These are phyloP conservation scores for Onthophagus sagittarius DNA, from an alignment of 2,888 invertebrate species.

Conservation along the genomic window DNA sequence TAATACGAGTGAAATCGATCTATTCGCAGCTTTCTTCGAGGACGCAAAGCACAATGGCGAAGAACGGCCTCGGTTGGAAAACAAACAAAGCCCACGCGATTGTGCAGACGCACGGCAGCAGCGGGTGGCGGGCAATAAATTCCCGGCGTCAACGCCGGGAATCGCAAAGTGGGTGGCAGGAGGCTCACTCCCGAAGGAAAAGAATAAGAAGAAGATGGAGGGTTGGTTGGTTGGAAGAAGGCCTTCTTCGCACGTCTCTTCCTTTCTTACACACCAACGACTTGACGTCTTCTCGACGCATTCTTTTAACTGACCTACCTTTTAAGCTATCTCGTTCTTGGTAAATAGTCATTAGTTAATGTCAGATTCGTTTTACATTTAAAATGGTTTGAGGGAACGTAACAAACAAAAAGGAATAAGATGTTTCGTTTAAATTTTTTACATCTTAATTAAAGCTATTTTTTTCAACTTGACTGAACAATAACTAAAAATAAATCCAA, in stretches of 20 bases:
- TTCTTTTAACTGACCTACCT: not conserved
- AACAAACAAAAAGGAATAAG: not conserved
- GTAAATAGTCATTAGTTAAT: not conserved
- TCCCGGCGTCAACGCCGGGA: not conserved
- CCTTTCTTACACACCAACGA: not conserved
- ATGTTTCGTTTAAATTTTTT: too few species aligned
- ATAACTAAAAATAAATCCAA: too few species aligned
- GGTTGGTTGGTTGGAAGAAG: too few species aligned
- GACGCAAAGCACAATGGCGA: not conserved
- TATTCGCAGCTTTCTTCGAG: not conserved
- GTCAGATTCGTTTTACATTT: not conserved
- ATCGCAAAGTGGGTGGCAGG: not conserved
- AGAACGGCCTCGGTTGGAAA: slow-evolving; percentile 2
- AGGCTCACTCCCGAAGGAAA: not conserved
- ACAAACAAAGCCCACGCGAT: slow-evolving; percentile 8
- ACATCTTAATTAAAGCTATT: too few species aligned
- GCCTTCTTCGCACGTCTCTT: not conserved
- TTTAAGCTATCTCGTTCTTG: not conserved
- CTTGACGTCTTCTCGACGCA: not conserved
- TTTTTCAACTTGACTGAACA: too few species aligned
- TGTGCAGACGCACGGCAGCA: slow-evolving; percentile 3
- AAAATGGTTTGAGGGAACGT: too few species aligned
- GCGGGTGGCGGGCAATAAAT: slow-evolving; percentile 12
- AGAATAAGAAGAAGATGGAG: too few species aligned
- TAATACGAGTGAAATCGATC: not conserved